Percentiles rank a stretch among this genome's conserved stretches.
Evolutionary conservation across 53 echinoderm and acorn worm species (phyloP).

Genomic region (Hippasteria phrygiana): DNA sequence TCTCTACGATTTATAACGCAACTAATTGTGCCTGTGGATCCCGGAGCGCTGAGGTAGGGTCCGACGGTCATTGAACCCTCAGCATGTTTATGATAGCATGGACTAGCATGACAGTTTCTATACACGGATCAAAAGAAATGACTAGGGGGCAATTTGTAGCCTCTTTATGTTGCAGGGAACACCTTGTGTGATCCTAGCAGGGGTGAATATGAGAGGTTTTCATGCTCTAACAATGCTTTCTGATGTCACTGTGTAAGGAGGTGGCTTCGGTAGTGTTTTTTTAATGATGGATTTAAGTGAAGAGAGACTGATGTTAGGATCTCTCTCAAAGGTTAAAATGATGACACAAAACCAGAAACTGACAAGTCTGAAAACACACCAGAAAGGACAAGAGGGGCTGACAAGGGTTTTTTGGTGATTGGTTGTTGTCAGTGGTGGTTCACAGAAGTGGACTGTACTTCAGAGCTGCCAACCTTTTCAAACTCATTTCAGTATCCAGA

Average conservation of each 20-base stretch:
- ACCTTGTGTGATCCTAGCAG: background rate
- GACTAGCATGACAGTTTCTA: background rate
- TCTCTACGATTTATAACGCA: background rate
- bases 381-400: too few species aligned
- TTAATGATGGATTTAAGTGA: too few species aligned
- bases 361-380: too few species aligned
- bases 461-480: too few species aligned
- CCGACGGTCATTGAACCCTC: conserved; percentile 20
- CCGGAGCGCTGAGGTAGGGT: background rate
- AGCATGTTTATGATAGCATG: background rate
- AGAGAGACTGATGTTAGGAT: background rate
- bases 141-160: conserved; percentile 16
- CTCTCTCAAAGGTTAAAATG: background rate
- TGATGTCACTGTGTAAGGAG: background rate
- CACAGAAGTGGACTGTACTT: too few species aligned
- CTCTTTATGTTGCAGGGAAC: background rate
- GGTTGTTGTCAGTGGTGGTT: too few species aligned
- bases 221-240: background rate
- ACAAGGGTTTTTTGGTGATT: too few species aligned
- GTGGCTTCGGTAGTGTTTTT: too few species aligned
- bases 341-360: background rate
- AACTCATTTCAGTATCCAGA: too few species aligned
- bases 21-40: background rate
- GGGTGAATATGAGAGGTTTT: background rate
- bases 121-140: background rate